phyloP scores from a whole-genome alignment of 2,113 vertebrate genomes.

The Australoheros scitulus region DNA sequence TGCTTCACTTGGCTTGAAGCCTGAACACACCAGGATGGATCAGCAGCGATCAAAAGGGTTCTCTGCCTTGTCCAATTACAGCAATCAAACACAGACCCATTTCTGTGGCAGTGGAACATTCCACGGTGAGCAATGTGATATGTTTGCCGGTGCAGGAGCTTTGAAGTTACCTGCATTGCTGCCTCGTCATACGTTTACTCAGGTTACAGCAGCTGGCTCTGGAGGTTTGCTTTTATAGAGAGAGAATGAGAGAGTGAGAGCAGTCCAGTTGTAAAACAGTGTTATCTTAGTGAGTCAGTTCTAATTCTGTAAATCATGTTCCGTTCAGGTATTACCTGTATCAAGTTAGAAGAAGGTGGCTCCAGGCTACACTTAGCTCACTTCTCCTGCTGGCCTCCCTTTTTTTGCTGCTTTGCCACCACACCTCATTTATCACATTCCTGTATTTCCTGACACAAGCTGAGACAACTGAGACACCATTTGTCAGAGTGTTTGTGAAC shows the following conservation, averaged over 20 bases:
- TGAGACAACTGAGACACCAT: constrained; percentile 9
- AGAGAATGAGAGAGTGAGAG: background rate
- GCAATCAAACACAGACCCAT: constrained; percentile 14
- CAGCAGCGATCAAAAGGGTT: constrained; percentile 46
- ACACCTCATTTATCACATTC: constrained; percentile 45
- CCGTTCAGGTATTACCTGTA: constrained; percentile 32
- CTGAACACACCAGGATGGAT: constrained; percentile 13
- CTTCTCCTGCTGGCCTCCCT: background rate
- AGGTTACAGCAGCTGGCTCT: constrained; percentile 46
- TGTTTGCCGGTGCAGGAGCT: constrained; percentile 48
- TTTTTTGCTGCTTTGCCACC: background rate
- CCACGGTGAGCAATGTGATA: constrained; percentile 40
- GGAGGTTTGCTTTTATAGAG: background rate
- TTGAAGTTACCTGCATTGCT: constrained; percentile 60
- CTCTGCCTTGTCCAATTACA: constrained; percentile 55
- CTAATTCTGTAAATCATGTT: constrained; percentile 48
- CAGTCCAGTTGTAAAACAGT: background rate
- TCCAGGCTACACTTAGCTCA: constrained; percentile 46
- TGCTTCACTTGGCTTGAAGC: constrained; percentile 16
- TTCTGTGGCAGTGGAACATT: constrained; percentile 44
- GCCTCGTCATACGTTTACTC: constrained; percentile 44
- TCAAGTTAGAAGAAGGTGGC: constrained; percentile 34
- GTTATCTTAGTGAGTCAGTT: constrained; percentile 54
- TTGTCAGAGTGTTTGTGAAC: background rate
- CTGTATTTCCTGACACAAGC: constrained; percentile 44